Conservation (phyloP, 2,113 vertebrate genomes). For the Lanius ludovicianus region DNA sequence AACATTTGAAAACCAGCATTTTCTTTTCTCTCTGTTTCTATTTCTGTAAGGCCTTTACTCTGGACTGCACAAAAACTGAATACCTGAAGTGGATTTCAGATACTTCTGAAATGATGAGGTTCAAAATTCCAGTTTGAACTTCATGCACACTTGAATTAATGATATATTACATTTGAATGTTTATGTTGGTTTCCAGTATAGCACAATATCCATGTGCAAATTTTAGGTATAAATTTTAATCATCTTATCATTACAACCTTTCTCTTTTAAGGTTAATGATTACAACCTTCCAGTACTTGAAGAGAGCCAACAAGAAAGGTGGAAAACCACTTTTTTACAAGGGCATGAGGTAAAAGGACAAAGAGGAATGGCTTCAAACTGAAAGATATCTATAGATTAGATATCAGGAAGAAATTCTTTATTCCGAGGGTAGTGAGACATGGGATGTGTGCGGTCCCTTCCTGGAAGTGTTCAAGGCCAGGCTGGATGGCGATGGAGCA, state of each 20-base stretch:
- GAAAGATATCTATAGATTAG: not conserved
- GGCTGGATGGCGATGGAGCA: not conserved
- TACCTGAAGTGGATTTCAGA: not conserved
- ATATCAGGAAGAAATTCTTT: not conserved
- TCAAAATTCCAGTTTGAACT: not conserved
- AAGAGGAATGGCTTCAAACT: not conserved
- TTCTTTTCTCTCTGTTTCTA: not conserved
- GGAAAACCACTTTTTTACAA: not conserved
- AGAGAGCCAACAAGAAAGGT: not conserved
- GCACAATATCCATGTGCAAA: not conserved
- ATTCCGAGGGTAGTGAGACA: not conserved
- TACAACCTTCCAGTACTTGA: not conserved
- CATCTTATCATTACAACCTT: not conserved
- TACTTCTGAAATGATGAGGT: not conserved
- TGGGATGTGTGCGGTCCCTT: not conserved
- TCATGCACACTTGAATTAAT: not conserved
- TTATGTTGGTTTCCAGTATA: not conserved
- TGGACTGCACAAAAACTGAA: not conserved
- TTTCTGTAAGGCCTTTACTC: not conserved
- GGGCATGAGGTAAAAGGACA: not conserved
- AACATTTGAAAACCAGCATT: not conserved
- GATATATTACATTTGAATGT: not conserved
- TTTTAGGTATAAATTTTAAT: not conserved
- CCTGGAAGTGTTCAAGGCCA: not conserved
- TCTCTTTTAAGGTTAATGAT: not conserved